Base-by-base conservation (phyloP, 2,797 vertebrate genomes). In the Xyrichtys novacula region DNA sequence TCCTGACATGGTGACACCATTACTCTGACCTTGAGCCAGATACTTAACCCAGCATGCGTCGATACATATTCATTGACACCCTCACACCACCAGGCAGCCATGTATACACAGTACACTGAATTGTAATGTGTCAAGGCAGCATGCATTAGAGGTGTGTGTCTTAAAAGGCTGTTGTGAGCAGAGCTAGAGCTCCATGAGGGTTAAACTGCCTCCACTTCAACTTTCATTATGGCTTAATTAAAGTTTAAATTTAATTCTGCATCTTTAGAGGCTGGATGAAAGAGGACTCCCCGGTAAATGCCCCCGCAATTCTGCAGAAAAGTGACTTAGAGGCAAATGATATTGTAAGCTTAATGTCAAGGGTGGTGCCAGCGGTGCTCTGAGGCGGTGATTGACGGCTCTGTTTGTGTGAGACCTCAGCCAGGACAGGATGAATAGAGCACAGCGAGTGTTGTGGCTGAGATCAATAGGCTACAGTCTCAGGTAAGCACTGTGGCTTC, bases 401-500 rank as follows among this genome's bases (percentile, higher is more conserved):
- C 67, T 85, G 87, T 91, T 88, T 88, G 89, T 80, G 80, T 16
- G 73, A 80, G 84, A 81, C 70, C 80, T 76, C 67, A 71, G 79
- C 85, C 81, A 73, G 83, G 70, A 65, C 70, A 57, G 79, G 85
- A 88, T 88, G 88, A 90, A 89, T 89, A 85, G 83, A 88, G 78
- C 78, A 14, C 80, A 75, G 79, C 86, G 83, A 86, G 73, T 19
- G 76, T 87, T 84, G 86, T 87, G 82, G 75, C 78, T 36, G 66
- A 89, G 89, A 92, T 91, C 90, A 89, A 91, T 91, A 86, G 86
- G 83, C 75, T 82, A 69, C 58, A 84, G 85, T 88, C 84, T 78
- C 76, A 85, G 88, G 86, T 89, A 87, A 87, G 86, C 82, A 74
- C 83, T 72, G 64, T 47, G 54, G 79, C 84, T 84, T 85, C 84